phyloP scores from a whole-genome alignment of 2,113 vertebrate genomes.

The Grammomys dolichurus region DNA sequence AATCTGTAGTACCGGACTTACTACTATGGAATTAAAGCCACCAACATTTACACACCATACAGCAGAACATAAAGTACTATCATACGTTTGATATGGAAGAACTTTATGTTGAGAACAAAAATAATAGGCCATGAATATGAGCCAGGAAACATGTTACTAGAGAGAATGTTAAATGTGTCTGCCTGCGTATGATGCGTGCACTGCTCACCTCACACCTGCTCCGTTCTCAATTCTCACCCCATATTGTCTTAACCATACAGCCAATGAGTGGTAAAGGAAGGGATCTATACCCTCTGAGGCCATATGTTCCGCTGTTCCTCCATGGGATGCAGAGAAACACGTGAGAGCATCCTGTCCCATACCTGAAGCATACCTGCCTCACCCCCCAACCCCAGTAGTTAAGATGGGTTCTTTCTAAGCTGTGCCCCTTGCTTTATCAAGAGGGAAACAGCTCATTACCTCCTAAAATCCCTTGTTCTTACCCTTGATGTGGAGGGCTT shows the following conservation, averaged over 20 bases:
- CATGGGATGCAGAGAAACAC: not conserved
- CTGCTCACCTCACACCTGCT: not conserved
- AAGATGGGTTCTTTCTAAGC: not conserved
- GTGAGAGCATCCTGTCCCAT: not conserved
- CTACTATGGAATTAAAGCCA: not conserved
- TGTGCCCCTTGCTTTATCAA: too few species aligned
- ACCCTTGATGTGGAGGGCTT: constrained; percentile 97
- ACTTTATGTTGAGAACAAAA: not conserved
- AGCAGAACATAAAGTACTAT: not conserved
- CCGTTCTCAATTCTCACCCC: not conserved
- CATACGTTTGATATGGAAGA: not conserved
- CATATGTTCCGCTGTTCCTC: not conserved
- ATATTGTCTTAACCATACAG: not conserved
- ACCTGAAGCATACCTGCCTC: not conserved
- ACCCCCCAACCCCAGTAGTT: not conserved
- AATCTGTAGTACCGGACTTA: not conserved
- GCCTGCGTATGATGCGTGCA: too few species aligned
- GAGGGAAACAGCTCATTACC: not conserved
- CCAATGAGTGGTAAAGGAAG: not conserved
- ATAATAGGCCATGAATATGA: not conserved
- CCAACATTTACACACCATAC: not conserved
- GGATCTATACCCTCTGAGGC: not conserved
- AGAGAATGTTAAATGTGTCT: not conserved
- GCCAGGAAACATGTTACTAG: not conserved
- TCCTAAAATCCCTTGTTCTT: not conserved